Percentiles rank a stretch among this genome's conserved stretches.
Evolutionary conservation across 2,113 vertebrate genomes (phyloP).

Genomic region (Paedocypris sp.): DNA sequence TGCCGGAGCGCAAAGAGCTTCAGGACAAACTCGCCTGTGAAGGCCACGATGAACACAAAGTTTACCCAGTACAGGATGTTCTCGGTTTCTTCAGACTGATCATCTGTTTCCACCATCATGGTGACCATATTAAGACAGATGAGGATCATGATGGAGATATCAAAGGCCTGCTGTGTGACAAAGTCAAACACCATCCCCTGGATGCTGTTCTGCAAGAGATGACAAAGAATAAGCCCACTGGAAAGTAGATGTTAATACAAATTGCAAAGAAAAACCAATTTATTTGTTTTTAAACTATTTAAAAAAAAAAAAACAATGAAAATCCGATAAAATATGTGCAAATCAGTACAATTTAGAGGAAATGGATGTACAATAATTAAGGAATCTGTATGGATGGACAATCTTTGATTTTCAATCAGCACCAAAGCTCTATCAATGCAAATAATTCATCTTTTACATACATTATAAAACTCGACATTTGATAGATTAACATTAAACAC

Average conservation of each 20-base stretch:
- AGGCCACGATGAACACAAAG: conserved; percentile 89
- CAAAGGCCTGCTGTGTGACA: conserved; percentile 95
- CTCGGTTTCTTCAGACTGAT: conserved; percentile 82
- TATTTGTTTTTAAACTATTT: too few relatives aligned
- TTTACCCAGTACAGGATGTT: conserved; percentile 94
- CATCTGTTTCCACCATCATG: conserved; percentile 98
- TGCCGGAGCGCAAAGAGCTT: conserved; percentile 92
- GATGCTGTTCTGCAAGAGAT: conserved; percentile 73
- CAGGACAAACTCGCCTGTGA: conserved; percentile 90
- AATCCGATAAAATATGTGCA: too few relatives aligned
- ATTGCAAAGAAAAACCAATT: background rate
- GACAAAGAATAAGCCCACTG: background rate
- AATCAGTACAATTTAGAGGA: too few relatives aligned
- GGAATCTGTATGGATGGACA: too few relatives aligned
- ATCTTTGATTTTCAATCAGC: too few relatives aligned
- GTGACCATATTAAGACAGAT: conserved; percentile 99
- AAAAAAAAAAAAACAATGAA: too few relatives aligned
- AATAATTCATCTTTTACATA: too few relatives aligned
- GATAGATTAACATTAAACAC: too few relatives aligned
- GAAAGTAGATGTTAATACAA: background rate
- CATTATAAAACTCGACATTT: too few relatives aligned
- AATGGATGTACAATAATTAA: too few relatives aligned
- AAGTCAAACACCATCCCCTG: conserved; percentile 95
- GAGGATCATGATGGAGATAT: conserved; percentile 97
- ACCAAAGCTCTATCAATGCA: too few relatives aligned